A percentile compares a stretch with the other conserved stretches of the same genome.
These are phyloP conservation scores for Cephus rjabovi DNA, from an alignment of 2,888 invertebrate genomes.

Conservation along the genomic window DNA sequence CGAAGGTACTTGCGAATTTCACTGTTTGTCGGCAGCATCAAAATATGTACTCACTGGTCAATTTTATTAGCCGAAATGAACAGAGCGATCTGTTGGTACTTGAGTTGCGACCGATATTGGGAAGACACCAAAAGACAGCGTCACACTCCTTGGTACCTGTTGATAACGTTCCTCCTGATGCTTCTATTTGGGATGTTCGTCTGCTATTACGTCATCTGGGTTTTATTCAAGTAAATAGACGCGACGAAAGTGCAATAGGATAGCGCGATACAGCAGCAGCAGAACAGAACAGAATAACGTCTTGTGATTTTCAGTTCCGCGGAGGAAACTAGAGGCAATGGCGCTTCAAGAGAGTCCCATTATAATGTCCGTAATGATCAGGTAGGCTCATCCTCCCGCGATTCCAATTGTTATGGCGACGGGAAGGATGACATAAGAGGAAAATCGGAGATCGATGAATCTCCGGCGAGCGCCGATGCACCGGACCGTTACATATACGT, in stretches of 20 bases:
- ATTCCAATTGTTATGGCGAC: constrained; percentile 41
- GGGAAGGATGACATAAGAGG: constrained; percentile 42
- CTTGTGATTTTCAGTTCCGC: constrained; percentile 71
- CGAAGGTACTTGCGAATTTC: constrained; percentile 75
- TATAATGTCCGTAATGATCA: constrained; percentile 41
- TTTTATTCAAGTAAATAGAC: constrained; percentile 87
- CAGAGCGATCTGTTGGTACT: constrained; percentile 90
- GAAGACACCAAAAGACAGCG: constrained; percentile 82
- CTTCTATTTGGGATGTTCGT: constrained; percentile 86
- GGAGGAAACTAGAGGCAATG: constrained; percentile 77
- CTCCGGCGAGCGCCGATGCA: constrained; percentile 49
- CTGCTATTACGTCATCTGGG: constrained; percentile 94
- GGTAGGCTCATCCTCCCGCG: constrained; percentile 42
- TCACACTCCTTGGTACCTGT: constrained; percentile 84
- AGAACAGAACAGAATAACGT: neutral
- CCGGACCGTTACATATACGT: constrained; percentile 85
- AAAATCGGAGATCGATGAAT: constrained; percentile 42
- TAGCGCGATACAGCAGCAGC: neutral
- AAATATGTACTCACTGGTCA: neutral
- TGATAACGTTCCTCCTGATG: constrained; percentile 83
- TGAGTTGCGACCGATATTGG: constrained; percentile 94
- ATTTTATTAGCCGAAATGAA: constrained; percentile 81
- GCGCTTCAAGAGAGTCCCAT: constrained; percentile 52
- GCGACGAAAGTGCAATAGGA: neutral
- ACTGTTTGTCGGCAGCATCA: neutral